phyloP scores from a whole-genome alignment of 2,888 invertebrate genomes.

The Brachynemurus nebulosus region DNA sequence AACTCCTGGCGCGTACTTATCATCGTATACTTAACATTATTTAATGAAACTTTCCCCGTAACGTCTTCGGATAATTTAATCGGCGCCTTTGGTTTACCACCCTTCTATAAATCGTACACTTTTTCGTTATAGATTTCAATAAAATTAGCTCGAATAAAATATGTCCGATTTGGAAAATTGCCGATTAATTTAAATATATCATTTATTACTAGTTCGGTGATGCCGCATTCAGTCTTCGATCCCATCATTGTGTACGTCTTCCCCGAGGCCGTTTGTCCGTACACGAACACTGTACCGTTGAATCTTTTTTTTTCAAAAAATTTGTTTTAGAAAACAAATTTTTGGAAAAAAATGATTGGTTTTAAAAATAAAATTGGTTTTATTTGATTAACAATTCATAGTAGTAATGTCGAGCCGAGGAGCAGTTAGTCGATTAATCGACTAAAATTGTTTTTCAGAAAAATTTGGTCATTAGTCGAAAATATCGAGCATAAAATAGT shows the following conservation, averaged over 20 bases:
- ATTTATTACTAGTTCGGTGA: conserved; percentile 57
- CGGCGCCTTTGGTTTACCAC: conserved; percentile 36
- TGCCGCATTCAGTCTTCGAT: conserved; percentile 48
- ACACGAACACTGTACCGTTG: conserved; percentile 82
- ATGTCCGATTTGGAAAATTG: conserved; percentile 37
- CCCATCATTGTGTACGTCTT: conserved; percentile 81
- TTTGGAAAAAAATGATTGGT: too few species aligned
- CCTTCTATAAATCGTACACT: conserved; percentile 59
- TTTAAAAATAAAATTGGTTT: too few species aligned
- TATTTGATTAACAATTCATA: too few species aligned
- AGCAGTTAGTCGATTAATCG: too few species aligned
- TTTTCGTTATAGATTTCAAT: conserved; percentile 84
- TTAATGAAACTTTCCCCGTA: conserved; percentile 48
- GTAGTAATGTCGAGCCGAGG: too few species aligned
- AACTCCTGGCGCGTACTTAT: conserved; percentile 48
- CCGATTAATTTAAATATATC: conserved; percentile 55
- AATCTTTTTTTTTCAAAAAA: too few species aligned
- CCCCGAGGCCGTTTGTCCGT: conserved; percentile 84
- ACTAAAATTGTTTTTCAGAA: too few species aligned
- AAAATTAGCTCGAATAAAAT: conserved; percentile 55
- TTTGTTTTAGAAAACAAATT: too few species aligned
- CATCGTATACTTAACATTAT: conserved; percentile 49
- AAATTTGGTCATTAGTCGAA: too few species aligned
- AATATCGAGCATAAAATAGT: too few species aligned
- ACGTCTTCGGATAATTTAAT: conserved; percentile 51